Conservation (phyloP, 2,113 vertebrate species). For the Podarcis raffonei region DNA sequence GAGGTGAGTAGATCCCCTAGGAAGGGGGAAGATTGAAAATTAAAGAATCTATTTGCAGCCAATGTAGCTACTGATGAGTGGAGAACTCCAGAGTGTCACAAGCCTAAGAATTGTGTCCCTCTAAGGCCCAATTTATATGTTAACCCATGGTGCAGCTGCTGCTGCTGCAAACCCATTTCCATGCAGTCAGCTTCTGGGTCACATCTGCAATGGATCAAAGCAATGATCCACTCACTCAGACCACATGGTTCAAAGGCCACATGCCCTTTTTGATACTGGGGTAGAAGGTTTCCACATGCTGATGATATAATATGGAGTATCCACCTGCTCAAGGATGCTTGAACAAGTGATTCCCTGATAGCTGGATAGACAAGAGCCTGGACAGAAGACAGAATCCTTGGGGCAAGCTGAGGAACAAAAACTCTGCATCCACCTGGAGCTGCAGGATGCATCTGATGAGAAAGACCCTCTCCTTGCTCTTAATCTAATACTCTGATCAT, state of each 20-base stretch:
- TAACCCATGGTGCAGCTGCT: not conserved
- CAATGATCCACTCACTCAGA: too few relatives aligned
- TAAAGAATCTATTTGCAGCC: slow-evolving; percentile 43
- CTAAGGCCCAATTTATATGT: not conserved
- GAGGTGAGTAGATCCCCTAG: slow-evolving; percentile 20
- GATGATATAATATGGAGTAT: too few relatives aligned
- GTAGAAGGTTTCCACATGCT: not conserved
- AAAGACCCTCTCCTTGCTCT: too few relatives aligned
- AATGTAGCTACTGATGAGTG: slow-evolving; percentile 19
- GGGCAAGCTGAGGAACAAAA: too few relatives aligned
- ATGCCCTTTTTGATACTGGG: not conserved
- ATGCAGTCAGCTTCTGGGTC: not conserved
- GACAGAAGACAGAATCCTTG: too few relatives aligned
- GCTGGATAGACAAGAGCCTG: too few relatives aligned
- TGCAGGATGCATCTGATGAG: too few relatives aligned
- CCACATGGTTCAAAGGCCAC: not conserved
- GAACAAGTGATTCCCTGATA: too few relatives aligned
- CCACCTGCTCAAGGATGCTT: too few relatives aligned
- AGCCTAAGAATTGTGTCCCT: not conserved
- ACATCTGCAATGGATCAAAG: not conserved
- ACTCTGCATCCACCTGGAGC: too few relatives aligned
- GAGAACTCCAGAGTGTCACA: not conserved
- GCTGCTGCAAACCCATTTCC: not conserved
- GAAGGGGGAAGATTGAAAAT: slow-evolving; percentile 35
- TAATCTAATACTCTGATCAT: too few relatives aligned